Percentiles rank a stretch among this genome's conserved stretches.
Conservation (phyloP, 1,140 invertebrate genomes). For the Drosophila mauritiana region DNA sequence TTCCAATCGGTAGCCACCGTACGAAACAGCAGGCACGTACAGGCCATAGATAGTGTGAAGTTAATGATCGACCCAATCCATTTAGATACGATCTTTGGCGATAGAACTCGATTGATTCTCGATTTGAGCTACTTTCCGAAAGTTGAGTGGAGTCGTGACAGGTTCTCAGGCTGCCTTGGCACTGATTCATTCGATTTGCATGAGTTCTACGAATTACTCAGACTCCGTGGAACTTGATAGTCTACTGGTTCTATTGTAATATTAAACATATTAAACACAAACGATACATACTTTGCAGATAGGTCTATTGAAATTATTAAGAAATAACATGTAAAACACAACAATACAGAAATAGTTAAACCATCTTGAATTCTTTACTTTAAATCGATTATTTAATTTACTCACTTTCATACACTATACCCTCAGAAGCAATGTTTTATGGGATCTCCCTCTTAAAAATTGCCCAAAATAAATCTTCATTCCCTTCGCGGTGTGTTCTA, state of each 20-base stretch:
- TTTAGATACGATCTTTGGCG: conserved; percentile 51
- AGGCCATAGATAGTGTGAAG: conserved; percentile 51
- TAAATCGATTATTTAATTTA: too few relatives aligned
- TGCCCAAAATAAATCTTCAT: conserved; percentile 6
- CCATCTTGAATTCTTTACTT: too few relatives aligned
- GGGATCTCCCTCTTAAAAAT: neutral
- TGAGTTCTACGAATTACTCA: conserved; percentile 23
- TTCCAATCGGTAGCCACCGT: conserved; percentile 43
- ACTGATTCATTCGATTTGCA: conserved; percentile 43
- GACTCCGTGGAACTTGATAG: conserved; percentile 9
- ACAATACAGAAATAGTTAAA: too few relatives aligned
- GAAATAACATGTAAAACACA: too few relatives aligned
- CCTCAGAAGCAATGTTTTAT: neutral
- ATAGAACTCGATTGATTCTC: conserved; percentile 39
- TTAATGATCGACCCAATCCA: conserved; percentile 44
- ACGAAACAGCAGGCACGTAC: conserved; percentile 41
- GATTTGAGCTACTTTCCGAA: conserved; percentile 22
- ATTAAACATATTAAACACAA: too few relatives aligned
- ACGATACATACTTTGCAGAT: too few relatives aligned
- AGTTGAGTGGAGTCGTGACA: conserved; percentile 24
- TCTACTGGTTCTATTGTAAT: neutral
- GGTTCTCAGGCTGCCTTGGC: conserved; percentile 43
- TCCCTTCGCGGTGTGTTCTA: conserved; percentile 33
- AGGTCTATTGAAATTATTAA: too few relatives aligned
- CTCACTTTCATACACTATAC: neutral